These are phyloP conservation scores for Ciconia nigra DNA, from an alignment of 2,797 vertebrate species.

Conservation along the genomic window DNA sequence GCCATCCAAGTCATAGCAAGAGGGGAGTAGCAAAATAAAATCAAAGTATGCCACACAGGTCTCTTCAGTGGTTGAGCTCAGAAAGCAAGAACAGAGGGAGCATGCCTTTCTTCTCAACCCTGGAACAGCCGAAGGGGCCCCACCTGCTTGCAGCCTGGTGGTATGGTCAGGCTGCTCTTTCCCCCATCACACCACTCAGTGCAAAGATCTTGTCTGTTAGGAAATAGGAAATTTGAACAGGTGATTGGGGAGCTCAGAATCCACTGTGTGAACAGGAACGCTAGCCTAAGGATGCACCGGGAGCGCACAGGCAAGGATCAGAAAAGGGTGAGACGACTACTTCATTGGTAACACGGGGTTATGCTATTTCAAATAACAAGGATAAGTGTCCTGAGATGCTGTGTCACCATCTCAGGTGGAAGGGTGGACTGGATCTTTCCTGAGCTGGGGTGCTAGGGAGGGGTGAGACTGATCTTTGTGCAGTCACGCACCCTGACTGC, in stretches of 20 bases:
- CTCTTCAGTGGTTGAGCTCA: background rate
- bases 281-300: background rate
- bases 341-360: background rate
- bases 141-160: background rate
- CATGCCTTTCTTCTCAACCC: background rate
- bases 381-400: background rate
- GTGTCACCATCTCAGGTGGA: background rate
- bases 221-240: background rate
- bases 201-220: background rate
- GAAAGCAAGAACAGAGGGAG: background rate
- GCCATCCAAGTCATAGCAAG: background rate
- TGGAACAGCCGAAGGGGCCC: background rate
- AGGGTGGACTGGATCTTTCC: background rate
- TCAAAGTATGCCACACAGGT: background rate
- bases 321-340: background rate
- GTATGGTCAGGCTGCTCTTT: background rate
- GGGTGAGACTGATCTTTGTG: background rate
- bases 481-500: background rate
- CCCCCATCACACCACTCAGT: fast-evolving
- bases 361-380: background rate
- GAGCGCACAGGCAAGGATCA: background rate
- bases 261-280: no score
- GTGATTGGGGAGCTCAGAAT: background rate
- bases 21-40: background rate
- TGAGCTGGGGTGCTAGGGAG: background rate